Evolutionary conservation across 2,113 vertebrate species (phyloP), one percentile per base, ranked within the genome.

Genomic region (Epinephelus fuscoguttatus): DNA sequence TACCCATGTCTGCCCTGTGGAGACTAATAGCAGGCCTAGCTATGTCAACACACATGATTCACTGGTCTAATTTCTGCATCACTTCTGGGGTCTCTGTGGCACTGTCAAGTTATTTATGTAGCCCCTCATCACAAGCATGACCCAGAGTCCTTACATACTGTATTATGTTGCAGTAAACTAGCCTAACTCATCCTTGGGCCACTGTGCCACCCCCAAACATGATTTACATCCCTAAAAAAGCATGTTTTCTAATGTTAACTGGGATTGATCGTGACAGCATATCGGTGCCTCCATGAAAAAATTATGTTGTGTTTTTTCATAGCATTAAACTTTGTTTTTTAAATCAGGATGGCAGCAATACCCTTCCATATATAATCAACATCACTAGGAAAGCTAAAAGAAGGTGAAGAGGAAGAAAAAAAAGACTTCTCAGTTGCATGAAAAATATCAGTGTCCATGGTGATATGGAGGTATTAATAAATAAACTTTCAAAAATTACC

Each of bases 391-490:
- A 70, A 30, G 14, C 33, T 17, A 25, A 78, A 50, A 14, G 2
- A 15, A 55, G 12, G n/a, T 50, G 50, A 47, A 37, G 33, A 79
- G 25, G 21, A 27, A 37, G 30, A 27, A 50, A 59, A 59, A 62
- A 23, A 4, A 30, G n/a, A 17, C 12, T 21, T 42, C 17, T 50
- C 10, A 18, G n/a, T 37, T 53, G 50, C 64, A 71, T 71, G 45
- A 53, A 69, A 77, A 50, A 60, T 15, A 8, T 1, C 45, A 52
- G 86, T 84, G 66, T 89, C 69, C 76, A 85, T 88, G 85, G 87
- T 88, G 79, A 91, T 86, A 68, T 11, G n/a, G 13, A 49, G 57
- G 66, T 81, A 70, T 62, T 56, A 60, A 87, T 56, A 74, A 74
- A 61, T 49, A 17, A 72, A 56, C 13, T 63, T 15, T 49, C 11